Evolutionary conservation across 64 coral and sea anemone genomes (phyloP).

Genomic region (Stylophora pistillata): DNA sequence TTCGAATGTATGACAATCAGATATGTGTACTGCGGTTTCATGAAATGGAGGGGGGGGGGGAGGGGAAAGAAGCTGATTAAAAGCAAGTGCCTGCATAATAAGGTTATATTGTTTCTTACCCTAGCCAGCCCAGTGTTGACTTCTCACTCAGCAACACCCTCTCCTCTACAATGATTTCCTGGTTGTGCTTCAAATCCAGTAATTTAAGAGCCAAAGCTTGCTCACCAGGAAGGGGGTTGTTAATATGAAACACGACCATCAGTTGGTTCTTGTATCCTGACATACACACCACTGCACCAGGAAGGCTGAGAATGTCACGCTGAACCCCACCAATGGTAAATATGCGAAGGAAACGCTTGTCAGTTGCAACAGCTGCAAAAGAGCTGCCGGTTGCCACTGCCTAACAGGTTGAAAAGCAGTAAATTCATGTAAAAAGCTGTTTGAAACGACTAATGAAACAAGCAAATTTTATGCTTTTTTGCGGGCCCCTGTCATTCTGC

Average conservation of each 20-base stretch:
- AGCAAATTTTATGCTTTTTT: neutral
- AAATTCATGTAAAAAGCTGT: neutral
- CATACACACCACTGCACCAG: conserved; percentile 89
- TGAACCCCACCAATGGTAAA: conserved; percentile 96
- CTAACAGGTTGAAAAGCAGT: neutral
- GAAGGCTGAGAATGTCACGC: conserved; percentile 66
- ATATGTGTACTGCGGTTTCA: too few species aligned
- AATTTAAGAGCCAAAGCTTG: conserved; percentile 85
- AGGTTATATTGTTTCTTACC: conserved; percentile 50
- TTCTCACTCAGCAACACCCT: conserved; percentile 81
- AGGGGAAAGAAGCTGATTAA: neutral
- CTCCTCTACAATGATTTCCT: conserved; percentile 70
- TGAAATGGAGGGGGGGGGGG: too few species aligned
- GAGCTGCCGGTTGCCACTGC: conserved; percentile 74
- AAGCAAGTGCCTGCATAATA: neutral
- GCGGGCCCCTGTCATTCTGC: too few species aligned
- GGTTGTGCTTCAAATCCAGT: conserved; percentile 64
- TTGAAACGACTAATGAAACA: neutral
- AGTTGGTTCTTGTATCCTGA: conserved; percentile 70
- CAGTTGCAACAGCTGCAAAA: conserved; percentile 83
- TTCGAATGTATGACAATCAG: too few species aligned
- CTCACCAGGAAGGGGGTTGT: conserved; percentile 80
- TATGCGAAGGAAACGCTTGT: conserved; percentile 74
- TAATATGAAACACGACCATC: conserved; percentile 77
- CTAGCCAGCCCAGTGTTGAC: conserved; percentile 87